Base-by-base conservation (phyloP, 2,797 vertebrate species). In the Craterocephalus amniculus region DNA sequence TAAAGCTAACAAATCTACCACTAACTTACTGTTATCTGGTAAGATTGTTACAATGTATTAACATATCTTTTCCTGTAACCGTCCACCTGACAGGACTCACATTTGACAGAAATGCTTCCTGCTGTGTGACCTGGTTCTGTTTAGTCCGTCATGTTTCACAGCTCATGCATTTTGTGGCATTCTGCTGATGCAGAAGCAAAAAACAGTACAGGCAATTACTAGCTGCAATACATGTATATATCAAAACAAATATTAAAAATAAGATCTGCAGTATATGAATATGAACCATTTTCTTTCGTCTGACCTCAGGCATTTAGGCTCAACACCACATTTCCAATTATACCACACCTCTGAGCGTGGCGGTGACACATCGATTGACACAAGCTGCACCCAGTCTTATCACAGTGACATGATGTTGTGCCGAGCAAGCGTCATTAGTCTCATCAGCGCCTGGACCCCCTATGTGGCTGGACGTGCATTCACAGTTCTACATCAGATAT, bases 341-440 rank as follows among this genome's bases (percentile, higher is more conserved):
- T 83, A 69, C 64, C 1, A 6, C 54, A 27, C 74, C 80, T 90
- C 79, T 69, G 89, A 76, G 83, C 75, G 27, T 35, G 51, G 67
- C 26, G n/a, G 69, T 87, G 89, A 88, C 83, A 88, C 87, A 88
- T 87, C 81, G 78, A 90, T 82, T 88, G 88, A 90, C 89, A 87
- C 79, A 69, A 83, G 77, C 64, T 72, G 79, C 83, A 84, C 74
- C 85, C 73, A 34, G 72, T 76, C 81, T 88, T 81, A 88, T 89
- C 86, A 71, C 73, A 45, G 73, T 83, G 88, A 89, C 86, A 87
- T 74, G 69, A 87, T 78, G 86, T 87, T 78, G 83, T 75, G 80
- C 79, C 36, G 72, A 80, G 59, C 73, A 70, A 79, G 87, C 85
- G 86, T 85, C 87, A 82, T 90, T 88, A 90, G 74, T 79, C 67